Evolutionary conservation across 2,888 invertebrate genomes (phyloP).

Genomic region (Rhorus exstirpatorius): DNA sequence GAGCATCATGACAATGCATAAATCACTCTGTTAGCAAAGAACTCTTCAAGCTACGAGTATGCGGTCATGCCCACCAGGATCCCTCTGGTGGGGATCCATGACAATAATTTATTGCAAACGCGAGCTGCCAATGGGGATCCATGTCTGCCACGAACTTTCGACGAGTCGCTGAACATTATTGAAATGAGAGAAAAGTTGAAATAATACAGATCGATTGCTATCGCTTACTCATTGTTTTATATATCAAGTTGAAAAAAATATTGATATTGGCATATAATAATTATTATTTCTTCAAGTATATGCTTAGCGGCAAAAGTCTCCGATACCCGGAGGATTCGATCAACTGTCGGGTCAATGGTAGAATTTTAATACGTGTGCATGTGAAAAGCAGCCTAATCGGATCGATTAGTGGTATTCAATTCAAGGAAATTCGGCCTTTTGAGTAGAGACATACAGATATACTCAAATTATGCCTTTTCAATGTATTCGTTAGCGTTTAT

Average conservation of each 20-base stretch:
- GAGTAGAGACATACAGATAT: too few species aligned
- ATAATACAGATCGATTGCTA: slow-evolving; percentile 13
- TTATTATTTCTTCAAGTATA: background rate
- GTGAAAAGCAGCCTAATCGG: too few species aligned
- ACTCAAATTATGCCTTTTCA: too few species aligned
- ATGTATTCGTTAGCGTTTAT: too few species aligned
- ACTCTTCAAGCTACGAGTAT: slow-evolving; percentile 49
- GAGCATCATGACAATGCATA: slow-evolving; percentile 64
- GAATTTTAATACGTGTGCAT: too few species aligned
- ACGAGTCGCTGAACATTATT: slow-evolving; percentile 2
- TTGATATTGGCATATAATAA: too few species aligned
- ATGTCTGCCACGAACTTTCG: slow-evolving; percentile 12
- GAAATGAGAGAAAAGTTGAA: slow-evolving; percentile 24
- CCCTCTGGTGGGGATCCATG: slow-evolving; percentile 36
- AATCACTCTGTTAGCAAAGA: slow-evolving; percentile 72
- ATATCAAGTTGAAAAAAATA: background rate
- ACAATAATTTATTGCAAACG: slow-evolving; percentile 56
- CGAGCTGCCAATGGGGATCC: slow-evolving; percentile 40
- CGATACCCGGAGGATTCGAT: too few species aligned
- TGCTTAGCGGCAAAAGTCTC: too few species aligned
- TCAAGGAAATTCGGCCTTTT: too few species aligned
- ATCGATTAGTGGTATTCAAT: too few species aligned
- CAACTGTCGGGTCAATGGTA: too few species aligned
- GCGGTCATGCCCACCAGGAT: slow-evolving; percentile 37
- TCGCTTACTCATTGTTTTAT: background rate